Conservation (phyloP, 1,140 invertebrate species). For the Tribolium castaneum region DNA sequence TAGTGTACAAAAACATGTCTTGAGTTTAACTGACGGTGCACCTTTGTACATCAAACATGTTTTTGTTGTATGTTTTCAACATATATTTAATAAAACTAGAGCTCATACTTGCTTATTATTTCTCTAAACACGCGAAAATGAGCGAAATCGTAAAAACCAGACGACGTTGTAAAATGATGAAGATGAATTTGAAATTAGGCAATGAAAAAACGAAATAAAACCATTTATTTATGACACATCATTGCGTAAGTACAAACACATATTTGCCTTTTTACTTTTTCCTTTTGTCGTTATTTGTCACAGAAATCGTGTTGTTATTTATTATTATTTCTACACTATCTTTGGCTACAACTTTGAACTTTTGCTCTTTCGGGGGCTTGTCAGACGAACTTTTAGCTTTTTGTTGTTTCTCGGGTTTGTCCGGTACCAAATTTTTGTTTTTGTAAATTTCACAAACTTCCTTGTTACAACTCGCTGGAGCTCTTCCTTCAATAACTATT, state of each 20-base stretch:
- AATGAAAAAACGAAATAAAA: not conserved
- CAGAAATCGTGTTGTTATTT: not conserved
- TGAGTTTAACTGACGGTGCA: not conserved
- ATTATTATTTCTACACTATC: not conserved
- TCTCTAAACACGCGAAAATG: conserved; percentile 1
- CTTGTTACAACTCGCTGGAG: not conserved
- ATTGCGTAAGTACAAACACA: not conserved
- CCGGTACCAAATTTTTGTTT: not conserved
- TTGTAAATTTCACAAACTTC: conserved; percentile 12
- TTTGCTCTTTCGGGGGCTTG: not conserved
- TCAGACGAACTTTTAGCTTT: not conserved
- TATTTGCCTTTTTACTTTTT: not conserved
- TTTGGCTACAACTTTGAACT: not conserved
- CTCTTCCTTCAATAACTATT: not conserved
- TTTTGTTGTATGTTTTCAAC: conserved; percentile 50
- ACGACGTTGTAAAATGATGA: not conserved
- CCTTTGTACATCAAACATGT: conserved; percentile 38
- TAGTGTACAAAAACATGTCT: conserved; percentile 38
- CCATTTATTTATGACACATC: not conserved
- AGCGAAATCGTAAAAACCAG: conserved; percentile 7
- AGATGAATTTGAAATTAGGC: not conserved
- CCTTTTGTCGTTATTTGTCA: not conserved
- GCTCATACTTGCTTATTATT: conserved; percentile 14
- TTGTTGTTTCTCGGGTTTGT: not conserved
- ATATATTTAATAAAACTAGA: conserved; percentile 48